phyloP scores from a whole-genome alignment of 64 coral and sea anemone species.

The Exaiptasia diaphana region DNA sequence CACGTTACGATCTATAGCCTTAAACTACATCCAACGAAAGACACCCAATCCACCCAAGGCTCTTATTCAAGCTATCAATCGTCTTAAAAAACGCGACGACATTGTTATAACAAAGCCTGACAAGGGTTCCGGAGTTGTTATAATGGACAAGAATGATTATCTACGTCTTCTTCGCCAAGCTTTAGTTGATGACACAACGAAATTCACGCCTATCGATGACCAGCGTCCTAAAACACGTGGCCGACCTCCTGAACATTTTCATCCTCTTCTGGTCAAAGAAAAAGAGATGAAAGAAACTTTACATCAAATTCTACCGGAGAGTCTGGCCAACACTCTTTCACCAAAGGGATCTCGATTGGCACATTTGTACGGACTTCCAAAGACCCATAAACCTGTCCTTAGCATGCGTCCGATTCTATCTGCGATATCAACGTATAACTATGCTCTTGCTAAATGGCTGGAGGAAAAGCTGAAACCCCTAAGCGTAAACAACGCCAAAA shows the following conservation, averaged over 20 bases:
- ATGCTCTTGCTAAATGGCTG: constrained; percentile 1
- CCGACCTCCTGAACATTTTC: constrained; percentile 22
- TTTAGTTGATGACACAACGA: not conserved
- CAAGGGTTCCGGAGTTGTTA: constrained; percentile 23
- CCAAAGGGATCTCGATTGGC: constrained; percentile 4
- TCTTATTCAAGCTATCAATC: constrained; percentile 17
- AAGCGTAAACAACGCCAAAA: no score
- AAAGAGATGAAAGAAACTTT: not conserved
- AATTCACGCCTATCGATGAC: not conserved
- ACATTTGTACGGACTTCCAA: constrained; percentile 13
- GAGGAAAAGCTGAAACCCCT: not conserved
- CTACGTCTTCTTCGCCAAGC: not conserved
- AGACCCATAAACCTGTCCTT: not conserved
- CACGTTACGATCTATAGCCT: not conserved
- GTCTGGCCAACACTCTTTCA: not conserved
- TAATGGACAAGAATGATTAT: constrained; percentile 42
- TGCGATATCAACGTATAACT: constrained; percentile 11
- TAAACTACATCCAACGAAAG: constrained; percentile 24
- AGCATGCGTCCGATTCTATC: constrained; percentile 22
- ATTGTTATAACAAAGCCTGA: constrained; percentile 48
- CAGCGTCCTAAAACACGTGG: constrained; percentile 6
- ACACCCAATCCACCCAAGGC: not conserved
- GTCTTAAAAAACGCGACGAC: constrained; percentile 27
- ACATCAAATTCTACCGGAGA: constrained; percentile 1
- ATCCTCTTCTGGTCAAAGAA: constrained; percentile 15